Base-by-base conservation (phyloP, 2,113 vertebrate species). In the Leptosomus discolor region DNA sequence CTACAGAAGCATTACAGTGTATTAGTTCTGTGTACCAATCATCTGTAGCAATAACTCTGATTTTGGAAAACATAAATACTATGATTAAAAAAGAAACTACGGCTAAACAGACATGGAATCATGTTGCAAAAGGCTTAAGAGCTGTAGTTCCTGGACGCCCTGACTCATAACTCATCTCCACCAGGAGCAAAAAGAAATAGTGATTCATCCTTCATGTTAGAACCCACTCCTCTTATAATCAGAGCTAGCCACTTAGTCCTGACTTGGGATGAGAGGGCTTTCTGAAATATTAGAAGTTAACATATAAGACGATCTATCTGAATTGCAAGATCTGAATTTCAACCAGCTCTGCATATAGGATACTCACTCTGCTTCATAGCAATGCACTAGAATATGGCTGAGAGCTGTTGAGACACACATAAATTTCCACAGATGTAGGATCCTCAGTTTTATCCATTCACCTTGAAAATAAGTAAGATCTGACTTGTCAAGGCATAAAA, bases 161-260 rank as follows among this genome's bases (percentile, higher is more conserved):
- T 1, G 0, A 63, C 26, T 63, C 0, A 0, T 32, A 81, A 56
- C 11, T 18, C 32, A 57, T 19, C n/a, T 70, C 63, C 34, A 75
- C 20, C 65, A 12, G 0, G 14, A 45, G n/a, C 34, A 87, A 76
- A n/a, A 84, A 77, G 37, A 64, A 81, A 83, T 8, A 3, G 12
- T 39, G 50, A 43, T 80, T 51, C 78, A 60, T 41, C 54, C 57
- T 63, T 53, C 27, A 13, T 4, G 3, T 50, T 57, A 87, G 30
- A 85, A 85, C 6, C 6, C 32, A 54, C 14, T 74, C 26, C 23
- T 67, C 22, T 9, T 20, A 34, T 34, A 61, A 74, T 3, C 17
- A 58, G 34, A 85, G 37, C n/a, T 12, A 67, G 43, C 5, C 39
- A 70, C 13, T 85, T 70, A 70, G 51, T 58, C 43, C 27, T 20